phyloP scores from a whole-genome alignment of 2,113 vertebrate species.

The Amia ocellicauda region DNA sequence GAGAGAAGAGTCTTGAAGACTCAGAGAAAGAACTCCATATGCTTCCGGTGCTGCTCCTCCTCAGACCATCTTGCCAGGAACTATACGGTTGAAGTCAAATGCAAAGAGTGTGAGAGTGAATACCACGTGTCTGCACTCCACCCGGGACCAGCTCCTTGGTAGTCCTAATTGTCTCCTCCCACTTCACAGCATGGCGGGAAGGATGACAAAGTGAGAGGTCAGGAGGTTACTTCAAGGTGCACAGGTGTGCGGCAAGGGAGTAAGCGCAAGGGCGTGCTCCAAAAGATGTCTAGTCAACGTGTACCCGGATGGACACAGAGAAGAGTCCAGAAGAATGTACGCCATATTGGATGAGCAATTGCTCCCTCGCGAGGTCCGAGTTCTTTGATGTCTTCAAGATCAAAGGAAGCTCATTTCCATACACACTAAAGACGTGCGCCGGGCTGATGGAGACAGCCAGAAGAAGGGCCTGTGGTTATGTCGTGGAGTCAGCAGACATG shows the following conservation, averaged over 20 bases:
- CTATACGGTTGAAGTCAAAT: too few relatives aligned
- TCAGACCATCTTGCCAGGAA: too few relatives aligned
- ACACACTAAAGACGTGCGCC: conserved; percentile 4
- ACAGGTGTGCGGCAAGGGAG: conserved; percentile 26
- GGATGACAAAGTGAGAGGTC: background rate
- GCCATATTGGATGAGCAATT: conserved; percentile 18
- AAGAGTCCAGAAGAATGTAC: conserved; percentile 14
- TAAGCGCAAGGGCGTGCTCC: conserved; percentile 18
- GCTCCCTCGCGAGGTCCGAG: conserved; percentile 11
- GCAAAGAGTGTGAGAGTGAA: too few relatives aligned
- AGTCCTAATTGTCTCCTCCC: background rate
- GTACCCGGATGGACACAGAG: conserved; percentile 14
- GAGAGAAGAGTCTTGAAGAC: too few relatives aligned
- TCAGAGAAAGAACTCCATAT: too few relatives aligned
- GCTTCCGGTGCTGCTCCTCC: too few relatives aligned
- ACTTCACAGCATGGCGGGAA: background rate
- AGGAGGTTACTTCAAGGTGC: conserved; percentile 20
- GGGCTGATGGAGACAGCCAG: background rate
- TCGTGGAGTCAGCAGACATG: conserved; percentile 3
- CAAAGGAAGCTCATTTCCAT: background rate
- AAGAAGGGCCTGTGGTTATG: conserved; percentile 7
- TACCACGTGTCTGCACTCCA: conserved; percentile 20
- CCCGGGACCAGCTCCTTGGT: conserved; percentile 11
- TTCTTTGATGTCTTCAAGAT: conserved; percentile 17
- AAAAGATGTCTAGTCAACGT: conserved; percentile 24